Evolutionary conservation across 2,797 vertebrate species (phyloP).

Genomic region (Heterohyrax brucei): DNA sequence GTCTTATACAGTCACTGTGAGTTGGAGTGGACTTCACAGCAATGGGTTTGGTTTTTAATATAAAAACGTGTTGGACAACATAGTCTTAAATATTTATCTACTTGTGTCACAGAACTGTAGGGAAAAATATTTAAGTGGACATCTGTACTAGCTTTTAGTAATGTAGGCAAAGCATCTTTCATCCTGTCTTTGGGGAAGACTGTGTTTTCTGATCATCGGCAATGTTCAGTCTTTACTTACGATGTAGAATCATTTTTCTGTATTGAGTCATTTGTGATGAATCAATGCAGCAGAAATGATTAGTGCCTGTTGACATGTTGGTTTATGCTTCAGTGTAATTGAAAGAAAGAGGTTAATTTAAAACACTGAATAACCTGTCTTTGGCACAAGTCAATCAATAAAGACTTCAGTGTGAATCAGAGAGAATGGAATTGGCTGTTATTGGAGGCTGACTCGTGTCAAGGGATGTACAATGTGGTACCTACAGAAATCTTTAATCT

Average conservation of each 20-base stretch:
- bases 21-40: too few relatives aligned
- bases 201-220: not conserved
- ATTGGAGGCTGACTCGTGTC: not conserved
- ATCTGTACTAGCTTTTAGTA: conserved; percentile 24
- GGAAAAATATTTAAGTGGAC: conserved; percentile 26
- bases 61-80: not conserved
- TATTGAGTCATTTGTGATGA: not conserved
- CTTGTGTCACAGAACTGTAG: conserved; percentile 19
- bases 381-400: conserved; percentile 46
- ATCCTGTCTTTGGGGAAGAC: conserved; percentile 20
- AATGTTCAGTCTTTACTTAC: not conserved
- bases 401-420: conserved; percentile 40
- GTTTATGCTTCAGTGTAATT: conserved; percentile 45
- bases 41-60: not conserved
- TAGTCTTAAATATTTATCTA: not conserved
- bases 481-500: not conserved
- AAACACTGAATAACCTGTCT: conserved; percentile 17
- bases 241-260: conserved; percentile 43
- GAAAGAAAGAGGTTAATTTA: conserved; percentile 55
- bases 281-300: conserved; percentile 15
- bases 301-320: not conserved
- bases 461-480: not conserved
- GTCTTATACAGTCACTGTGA: too few relatives aligned
- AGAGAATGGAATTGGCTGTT: conserved; percentile 6
- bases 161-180: not conserved